Percentiles rank a stretch among this genome's conserved stretches.
phyloP scores from a whole-genome alignment of 2,113 vertebrate genomes.

The Hippocampus zosterae region DNA sequence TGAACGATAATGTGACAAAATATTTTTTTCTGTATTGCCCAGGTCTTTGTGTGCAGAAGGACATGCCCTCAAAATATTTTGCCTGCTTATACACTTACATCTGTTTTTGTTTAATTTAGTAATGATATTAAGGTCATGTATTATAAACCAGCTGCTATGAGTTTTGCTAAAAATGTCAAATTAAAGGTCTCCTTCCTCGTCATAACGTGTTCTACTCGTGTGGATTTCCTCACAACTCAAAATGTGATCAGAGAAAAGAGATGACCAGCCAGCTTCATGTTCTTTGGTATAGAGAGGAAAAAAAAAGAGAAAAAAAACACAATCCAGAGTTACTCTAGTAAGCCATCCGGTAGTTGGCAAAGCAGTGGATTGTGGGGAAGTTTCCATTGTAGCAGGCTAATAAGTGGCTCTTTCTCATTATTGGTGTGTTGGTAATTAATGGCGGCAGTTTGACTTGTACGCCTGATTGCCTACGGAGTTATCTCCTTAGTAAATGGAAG shows the following conservation, averaged over 20 bases:
- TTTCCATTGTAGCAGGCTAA: conserved; percentile 61
- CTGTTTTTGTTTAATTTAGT: no score
- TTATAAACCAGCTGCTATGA: neutral
- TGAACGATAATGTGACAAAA: no score
- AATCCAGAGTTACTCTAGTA: conserved; percentile 38
- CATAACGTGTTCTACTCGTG: neutral
- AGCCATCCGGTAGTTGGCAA: conserved; percentile 48
- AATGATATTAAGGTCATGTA: neutral
- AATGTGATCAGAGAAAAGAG: conserved; percentile 16
- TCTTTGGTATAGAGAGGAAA: neutral
- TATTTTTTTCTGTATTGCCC: no score
- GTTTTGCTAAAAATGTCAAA: neutral
- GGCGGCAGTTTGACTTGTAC: conserved; percentile 53
- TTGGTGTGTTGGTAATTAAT: conserved; percentile 74
- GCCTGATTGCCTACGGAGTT: conserved; percentile 72
- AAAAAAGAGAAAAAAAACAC: conserved; percentile 4
- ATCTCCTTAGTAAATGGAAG: conserved; percentile 68
- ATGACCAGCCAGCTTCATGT: conserved; percentile 4
- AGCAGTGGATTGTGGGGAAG: conserved; percentile 56
- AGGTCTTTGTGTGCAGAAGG: no score
- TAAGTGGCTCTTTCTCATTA: conserved; percentile 68
- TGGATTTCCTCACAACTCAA: conserved; percentile 12
- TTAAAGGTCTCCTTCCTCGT: neutral
- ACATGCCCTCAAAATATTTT: neutral
- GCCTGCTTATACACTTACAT: no score